These are phyloP conservation scores for Hylyphantes graminicola DNA, from an alignment of 1,140 invertebrate species.

Conservation along the genomic window DNA sequence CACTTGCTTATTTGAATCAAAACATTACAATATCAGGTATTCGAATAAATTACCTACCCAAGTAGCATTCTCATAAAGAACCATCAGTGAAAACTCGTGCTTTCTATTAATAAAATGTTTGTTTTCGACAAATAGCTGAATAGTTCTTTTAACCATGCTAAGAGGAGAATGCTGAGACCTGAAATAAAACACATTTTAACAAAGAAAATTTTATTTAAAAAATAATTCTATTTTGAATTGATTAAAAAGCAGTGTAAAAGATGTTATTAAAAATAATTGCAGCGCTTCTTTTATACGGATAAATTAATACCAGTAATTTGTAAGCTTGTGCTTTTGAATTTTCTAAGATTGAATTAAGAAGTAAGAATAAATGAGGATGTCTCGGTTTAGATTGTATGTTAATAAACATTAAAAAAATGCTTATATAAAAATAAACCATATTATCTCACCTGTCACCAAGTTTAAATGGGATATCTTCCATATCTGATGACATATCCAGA, in stretches of 20 bases:
- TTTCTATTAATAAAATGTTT: conserved; percentile 75
- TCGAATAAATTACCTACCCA: conserved; percentile 69
- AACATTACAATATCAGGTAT: background rate
- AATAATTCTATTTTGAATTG: too few relatives aligned
- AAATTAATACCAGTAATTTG: too few relatives aligned
- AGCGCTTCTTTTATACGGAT: too few relatives aligned
- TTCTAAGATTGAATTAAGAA: too few relatives aligned
- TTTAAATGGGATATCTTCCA: conserved; percentile 72
- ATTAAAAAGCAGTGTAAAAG: too few relatives aligned
- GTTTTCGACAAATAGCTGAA: conserved; percentile 76
- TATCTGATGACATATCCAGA: conserved; percentile 76
- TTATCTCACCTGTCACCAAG: conserved; percentile 70
- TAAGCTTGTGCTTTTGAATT: too few relatives aligned
- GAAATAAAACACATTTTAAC: background rate
- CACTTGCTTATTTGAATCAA: too few relatives aligned
- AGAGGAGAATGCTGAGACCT: conserved; percentile 72
- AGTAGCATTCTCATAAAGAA: conserved; percentile 70
- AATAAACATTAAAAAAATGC: too few relatives aligned
- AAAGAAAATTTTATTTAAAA: too few relatives aligned
- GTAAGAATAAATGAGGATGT: too few relatives aligned
- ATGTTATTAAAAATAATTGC: too few relatives aligned
- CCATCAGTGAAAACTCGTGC: conserved; percentile 77
- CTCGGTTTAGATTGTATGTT: too few relatives aligned
- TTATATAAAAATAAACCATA: background rate
- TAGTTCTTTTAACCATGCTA: conserved; percentile 74